Conservation (phyloP, 2,113 vertebrate genomes). For the Cyanistes caeruleus region DNA sequence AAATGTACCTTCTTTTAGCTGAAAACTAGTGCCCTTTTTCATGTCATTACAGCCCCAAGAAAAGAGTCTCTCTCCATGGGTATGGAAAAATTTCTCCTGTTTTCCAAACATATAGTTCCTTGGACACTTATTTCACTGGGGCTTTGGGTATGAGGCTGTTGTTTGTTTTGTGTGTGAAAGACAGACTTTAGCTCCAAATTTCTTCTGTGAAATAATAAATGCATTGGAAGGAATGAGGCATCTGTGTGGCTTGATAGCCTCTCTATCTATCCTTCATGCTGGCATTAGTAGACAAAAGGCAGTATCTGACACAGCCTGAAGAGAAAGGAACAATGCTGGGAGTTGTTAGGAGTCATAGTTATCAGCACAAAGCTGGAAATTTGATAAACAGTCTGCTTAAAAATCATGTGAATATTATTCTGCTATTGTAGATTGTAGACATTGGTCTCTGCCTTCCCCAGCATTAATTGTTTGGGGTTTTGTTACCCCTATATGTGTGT, state of each 20-base stretch:
- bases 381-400: constrained; percentile 30
- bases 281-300: constrained; percentile 1
- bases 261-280: background rate
- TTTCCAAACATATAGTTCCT: background rate
- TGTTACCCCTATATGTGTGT: background rate
- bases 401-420: constrained; percentile 22
- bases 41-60: background rate
- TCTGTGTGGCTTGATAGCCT: background rate
- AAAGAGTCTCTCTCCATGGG: background rate
- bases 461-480: background rate
- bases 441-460: background rate
- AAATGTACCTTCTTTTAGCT: background rate
- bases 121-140: background rate
- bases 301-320: constrained; percentile 9
- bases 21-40: background rate
- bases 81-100: background rate
- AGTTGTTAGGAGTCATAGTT: background rate
- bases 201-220: background rate
- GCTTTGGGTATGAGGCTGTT: background rate
- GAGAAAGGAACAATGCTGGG: background rate
- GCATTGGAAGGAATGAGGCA: background rate
- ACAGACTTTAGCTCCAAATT: background rate
- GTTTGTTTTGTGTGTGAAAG: background rate
- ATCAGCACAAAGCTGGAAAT: background rate
- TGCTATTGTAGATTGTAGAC: background rate